Percentiles rank a stretch among this genome's conserved stretches.
phyloP scores from a whole-genome alignment of 2,888 invertebrate species.

The Orchesella flavescens region DNA sequence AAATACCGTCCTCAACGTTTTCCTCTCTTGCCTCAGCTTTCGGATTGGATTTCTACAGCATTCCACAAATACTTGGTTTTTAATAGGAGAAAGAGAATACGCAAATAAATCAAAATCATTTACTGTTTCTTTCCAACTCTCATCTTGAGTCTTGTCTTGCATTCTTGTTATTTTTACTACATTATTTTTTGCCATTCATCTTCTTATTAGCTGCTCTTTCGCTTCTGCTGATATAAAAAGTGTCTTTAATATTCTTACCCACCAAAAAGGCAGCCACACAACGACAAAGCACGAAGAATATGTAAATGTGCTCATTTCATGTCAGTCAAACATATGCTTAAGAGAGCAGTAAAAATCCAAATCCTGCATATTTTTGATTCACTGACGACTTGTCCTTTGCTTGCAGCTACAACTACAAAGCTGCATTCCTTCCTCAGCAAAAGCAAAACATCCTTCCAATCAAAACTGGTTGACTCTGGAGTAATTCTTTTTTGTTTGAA shows the following conservation, averaged over 20 bases:
- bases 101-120: constrained; percentile 55
- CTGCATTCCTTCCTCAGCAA: constrained; percentile 26
- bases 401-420: background rate
- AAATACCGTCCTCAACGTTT: too few relatives aligned
- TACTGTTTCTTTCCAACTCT: background rate
- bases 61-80: constrained; percentile 66
- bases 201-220: background rate
- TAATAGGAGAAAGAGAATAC: constrained; percentile 53
- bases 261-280: constrained; percentile 38
- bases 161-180: background rate
- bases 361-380: constrained; percentile 46
- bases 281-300: constrained; percentile 50
- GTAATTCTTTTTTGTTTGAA: background rate
- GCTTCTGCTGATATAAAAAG: background rate
- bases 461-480: constrained; percentile 45
- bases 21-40: background rate
- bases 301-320: constrained; percentile 56
- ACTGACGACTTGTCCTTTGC: constrained; percentile 11
- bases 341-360: constrained; percentile 4
- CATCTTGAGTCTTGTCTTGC: background rate
- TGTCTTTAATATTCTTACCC: background rate
- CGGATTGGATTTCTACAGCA: constrained; percentile 63
- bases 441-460: constrained; percentile 10
- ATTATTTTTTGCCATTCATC: constrained; percentile 19
- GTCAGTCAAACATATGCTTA: constrained; percentile 58